Base-by-base conservation (phyloP, 2,888 invertebrate genomes). In the Physocephala rufipes region DNA sequence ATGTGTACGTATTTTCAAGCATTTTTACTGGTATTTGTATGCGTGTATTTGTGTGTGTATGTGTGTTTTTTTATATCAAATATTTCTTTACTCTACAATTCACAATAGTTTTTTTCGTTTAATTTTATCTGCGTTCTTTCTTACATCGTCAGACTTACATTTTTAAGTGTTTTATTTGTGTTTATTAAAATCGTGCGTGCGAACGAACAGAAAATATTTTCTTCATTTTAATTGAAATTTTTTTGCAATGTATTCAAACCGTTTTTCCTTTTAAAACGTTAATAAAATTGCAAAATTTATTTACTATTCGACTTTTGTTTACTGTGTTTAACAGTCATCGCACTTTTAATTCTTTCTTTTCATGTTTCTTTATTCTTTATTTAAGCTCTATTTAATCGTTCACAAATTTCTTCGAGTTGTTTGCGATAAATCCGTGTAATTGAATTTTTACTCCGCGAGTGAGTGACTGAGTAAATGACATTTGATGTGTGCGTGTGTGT, bases 331-430 rank as follows among this genome's bases (percentile, higher is more conserved):
- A n/a, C 43, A 67, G 30, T n/a, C 49, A 24, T 30, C 36, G 63
- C 67, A 1, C 7, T 72, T 80, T 78, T 79, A 75, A 66, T 77
- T 78, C 77, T 78, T 75, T 78, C 78, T 82, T 76, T 77, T 74
- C 73, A 68, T 59, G 28, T 67, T 73, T 73, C 74, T 66, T 24
- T 47, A 64, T 74, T 78, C 74, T 51, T 58, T n/a, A 58, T 68
- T 71, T 74, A 70, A 70, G 67, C 68, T 64, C 70, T 64, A 71
- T 65, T 67, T 61, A 63, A 70, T 74, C 71, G 65, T 70, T 71
- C 67, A 61, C 26, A 53, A 65, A 13, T 59, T 61, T 45, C 19
- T 49, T 36, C 36, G 36, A 4, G 36, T 36, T 36, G 36, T 36
- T 36, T 9, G 9, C 36, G 36, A 9, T 36, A 9, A 63, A 36